A percentile compares a stretch with the other conserved stretches of the same genome.
phyloP scores from a whole-genome alignment of 2,797 vertebrate species.

The Smutsia gigantea region DNA sequence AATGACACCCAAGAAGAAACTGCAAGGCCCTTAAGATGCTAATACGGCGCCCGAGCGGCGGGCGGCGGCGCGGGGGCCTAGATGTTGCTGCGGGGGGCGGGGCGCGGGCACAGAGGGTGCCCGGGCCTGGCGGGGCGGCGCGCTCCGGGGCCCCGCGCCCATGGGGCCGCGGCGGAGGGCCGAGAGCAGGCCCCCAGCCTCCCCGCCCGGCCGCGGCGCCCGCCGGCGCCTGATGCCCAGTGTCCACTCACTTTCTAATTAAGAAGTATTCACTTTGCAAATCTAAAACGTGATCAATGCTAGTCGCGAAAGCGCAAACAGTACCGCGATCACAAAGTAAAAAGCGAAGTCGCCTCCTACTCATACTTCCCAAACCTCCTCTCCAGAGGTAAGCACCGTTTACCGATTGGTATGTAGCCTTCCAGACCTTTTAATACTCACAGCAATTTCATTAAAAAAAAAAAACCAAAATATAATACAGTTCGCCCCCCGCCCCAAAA shows the following conservation, averaged over 20 bases:
- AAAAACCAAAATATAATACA: background rate
- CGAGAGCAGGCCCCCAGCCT: too few relatives aligned
- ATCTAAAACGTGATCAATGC: background rate
- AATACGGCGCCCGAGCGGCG: constrained; percentile 81
- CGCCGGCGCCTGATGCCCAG: background rate
- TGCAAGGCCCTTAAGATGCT: constrained; percentile 78
- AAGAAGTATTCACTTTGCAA: background rate
- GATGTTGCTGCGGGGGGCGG: constrained; percentile 84
- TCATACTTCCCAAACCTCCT: background rate
- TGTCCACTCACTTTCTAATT: background rate
- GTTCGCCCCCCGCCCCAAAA: background rate
- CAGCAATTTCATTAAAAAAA: background rate
- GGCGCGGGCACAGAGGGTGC: constrained; percentile 90
- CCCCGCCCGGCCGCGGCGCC: too few relatives aligned
- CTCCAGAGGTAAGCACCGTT: background rate
- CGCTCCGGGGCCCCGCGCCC: background rate
- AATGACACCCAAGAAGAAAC: constrained; percentile 81
- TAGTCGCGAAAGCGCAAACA: background rate
- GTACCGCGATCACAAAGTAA: background rate
- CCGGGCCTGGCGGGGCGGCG: constrained; percentile 71
- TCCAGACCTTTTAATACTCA: background rate
- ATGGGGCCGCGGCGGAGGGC: background rate
- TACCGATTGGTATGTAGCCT: background rate
- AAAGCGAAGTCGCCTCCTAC: background rate
- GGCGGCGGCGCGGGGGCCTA: constrained; percentile 86